Percentiles rank a stretch among this genome's conserved stretches.
Conservation (phyloP, 1,140 invertebrate species). For the Drosophila sturtevanti region DNA sequence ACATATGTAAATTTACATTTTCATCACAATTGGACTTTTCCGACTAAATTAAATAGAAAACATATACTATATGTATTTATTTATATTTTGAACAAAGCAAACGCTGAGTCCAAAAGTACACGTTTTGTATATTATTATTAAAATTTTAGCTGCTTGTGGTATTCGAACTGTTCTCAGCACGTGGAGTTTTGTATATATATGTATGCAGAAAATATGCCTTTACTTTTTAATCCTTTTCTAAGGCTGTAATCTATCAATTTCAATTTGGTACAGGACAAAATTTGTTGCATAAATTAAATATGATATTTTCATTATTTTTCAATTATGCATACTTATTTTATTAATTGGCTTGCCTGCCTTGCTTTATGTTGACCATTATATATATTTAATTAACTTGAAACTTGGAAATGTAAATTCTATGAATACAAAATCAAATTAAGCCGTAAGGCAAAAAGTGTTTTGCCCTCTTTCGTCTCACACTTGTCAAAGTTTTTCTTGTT, state of each 20-base stretch:
- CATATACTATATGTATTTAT: no score
- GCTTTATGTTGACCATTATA: constrained; percentile 21
- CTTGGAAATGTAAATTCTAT: constrained; percentile 42
- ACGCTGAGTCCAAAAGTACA: no score
- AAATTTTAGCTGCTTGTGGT: no score
- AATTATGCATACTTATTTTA: constrained; percentile 34
- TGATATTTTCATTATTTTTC: constrained; percentile 32
- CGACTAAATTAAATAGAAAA: no score
- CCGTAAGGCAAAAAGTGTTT: constrained; percentile 41
- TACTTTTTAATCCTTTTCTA: constrained; percentile 4
- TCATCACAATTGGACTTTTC: no score
- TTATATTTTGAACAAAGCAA: no score
- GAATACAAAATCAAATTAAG: constrained; percentile 44
- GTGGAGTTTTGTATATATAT: not conserved
- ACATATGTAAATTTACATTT: no score
- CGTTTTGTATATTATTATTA: no score
- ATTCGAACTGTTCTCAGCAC: not conserved
- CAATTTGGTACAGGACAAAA: not conserved
- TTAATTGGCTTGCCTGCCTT: constrained; percentile 13
- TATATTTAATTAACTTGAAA: constrained; percentile 58
- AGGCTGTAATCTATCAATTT: constrained; percentile 5
- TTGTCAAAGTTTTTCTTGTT: constrained; percentile 41
- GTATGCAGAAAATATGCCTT: not conserved
- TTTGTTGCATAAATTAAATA: constrained; percentile 2
- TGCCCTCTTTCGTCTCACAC: constrained; percentile 19